Percentiles rank a stretch among this genome's conserved stretches.
phyloP scores from a whole-genome alignment of 2,113 vertebrate genomes.

The Archocentrus centrarchus region DNA sequence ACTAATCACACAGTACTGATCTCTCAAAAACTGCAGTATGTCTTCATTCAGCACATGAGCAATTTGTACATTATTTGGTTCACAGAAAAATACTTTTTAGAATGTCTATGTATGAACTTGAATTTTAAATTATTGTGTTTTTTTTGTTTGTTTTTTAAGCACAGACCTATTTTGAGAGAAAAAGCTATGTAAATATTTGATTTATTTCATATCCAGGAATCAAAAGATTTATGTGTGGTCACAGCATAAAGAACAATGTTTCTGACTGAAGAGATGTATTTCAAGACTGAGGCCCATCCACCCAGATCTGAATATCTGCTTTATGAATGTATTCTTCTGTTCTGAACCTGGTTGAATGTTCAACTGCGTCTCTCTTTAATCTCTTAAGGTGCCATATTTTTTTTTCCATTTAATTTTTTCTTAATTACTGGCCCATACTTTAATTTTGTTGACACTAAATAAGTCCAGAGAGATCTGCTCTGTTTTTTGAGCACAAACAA shows the following conservation, averaged over 20 bases:
- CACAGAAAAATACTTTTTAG: constrained; percentile 67
- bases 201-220: constrained; percentile 77
- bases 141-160: constrained; percentile 68
- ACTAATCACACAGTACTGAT: constrained; percentile 64
- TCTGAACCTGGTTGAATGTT: constrained; percentile 54
- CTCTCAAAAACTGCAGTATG: constrained; percentile 75
- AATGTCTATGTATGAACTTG: constrained; percentile 84
- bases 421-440: constrained; percentile 26
- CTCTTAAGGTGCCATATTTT: constrained; percentile 48
- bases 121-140: constrained; percentile 84
- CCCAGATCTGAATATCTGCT: constrained; percentile 68
- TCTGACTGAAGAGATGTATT: constrained; percentile 59
- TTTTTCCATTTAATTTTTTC: constrained; percentile 23
- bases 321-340: constrained; percentile 76
- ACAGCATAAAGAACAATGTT: constrained; percentile 53
- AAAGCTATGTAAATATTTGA: constrained; percentile 77
- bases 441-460: constrained; percentile 33
- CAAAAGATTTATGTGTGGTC: constrained; percentile 65
- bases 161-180: constrained; percentile 79
- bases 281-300: constrained; percentile 61
- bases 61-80: constrained; percentile 75
- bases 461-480: constrained; percentile 42
- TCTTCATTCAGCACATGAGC: constrained; percentile 78
- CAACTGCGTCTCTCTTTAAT: constrained; percentile 58
- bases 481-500: constrained; percentile 55